phyloP scores from a whole-genome alignment of 2,888 invertebrate species.

The Drosophila paucipuncta region DNA sequence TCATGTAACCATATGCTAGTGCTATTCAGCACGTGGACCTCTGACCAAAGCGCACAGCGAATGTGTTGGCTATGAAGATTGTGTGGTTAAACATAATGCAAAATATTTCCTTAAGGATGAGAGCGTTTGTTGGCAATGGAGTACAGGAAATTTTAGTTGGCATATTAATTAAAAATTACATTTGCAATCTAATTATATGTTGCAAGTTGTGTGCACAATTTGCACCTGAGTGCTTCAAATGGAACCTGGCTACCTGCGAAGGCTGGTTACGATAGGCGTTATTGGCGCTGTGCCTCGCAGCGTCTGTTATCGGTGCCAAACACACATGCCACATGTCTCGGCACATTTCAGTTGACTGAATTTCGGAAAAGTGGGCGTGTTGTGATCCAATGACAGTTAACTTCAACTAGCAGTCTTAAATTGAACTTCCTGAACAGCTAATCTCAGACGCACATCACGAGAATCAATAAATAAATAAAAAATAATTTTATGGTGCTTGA shows the following conservation, averaged over 20 bases:
- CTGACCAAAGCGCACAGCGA: conserved; percentile 30
- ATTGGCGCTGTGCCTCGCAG: conserved; percentile 7
- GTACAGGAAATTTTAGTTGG: conserved; percentile 36
- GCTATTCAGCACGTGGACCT: conserved; percentile 14
- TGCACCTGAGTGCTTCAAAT: conserved; percentile 26
- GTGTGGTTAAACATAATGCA: conserved; percentile 57
- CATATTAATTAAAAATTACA: conserved; percentile 73
- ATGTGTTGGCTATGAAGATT: conserved; percentile 67
- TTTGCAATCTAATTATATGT: conserved; percentile 45
- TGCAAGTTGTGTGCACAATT: conserved; percentile 30
- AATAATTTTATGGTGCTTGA: neutral
- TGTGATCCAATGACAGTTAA: conserved; percentile 12
- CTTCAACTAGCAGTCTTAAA: neutral
- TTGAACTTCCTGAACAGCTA: neutral
- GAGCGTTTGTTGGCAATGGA: neutral
- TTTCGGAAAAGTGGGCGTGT: neutral
- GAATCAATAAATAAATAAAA: neutral
- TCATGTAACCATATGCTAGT: conserved; percentile 48
- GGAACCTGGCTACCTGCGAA: neutral
- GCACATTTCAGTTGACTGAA: conserved; percentile 28
- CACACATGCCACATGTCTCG: conserved; percentile 16
- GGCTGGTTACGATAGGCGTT: conserved; percentile 19
- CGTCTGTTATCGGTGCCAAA: conserved; percentile 27
- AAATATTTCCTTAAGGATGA: conserved; percentile 29
- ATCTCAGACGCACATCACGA: rapidly evolving